Evolutionary conservation across 1,140 invertebrate genomes (phyloP), one percentile per base, ranked within the genome.

Genomic region (Drosophila tsacasi): DNA sequence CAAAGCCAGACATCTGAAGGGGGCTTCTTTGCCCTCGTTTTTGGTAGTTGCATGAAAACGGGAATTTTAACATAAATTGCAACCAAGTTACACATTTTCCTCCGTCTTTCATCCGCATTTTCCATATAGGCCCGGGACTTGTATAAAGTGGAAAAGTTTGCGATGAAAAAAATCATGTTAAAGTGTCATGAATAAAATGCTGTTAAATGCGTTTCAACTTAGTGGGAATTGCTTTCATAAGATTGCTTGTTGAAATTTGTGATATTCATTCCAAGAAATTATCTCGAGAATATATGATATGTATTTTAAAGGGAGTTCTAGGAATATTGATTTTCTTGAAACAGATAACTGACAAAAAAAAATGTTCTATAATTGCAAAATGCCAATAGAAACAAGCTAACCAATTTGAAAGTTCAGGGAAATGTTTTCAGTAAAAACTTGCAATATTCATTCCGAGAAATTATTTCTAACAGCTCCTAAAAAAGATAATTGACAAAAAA

Each of bases 121-220:
- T 57, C 32, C 54, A 47, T 46, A 64, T 83, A 87, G 83, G 83
- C 83, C 39, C 25, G 23, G 21, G 44, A 10, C 32, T n/a, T 52
- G 71, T 42, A 54, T 65, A 75, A 74, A 81, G 84, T 87, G 77
- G 59, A 84, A 89, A 87, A 87, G 68, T 84, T 89, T 83, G 27
- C 46, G 2, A 37, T 40, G 58, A 49, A 64, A 71, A 73, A 81
- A 77, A 72, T 67, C 46, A 57, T 66, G 37, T 46, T 44, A 69
- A 67, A 60, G 44, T 69, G 42, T 27, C 42, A 50, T 32, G 47
- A 40, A 50, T 63, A 40, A n/a, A 67, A 17, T 15, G 37, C 12
- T 40, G n/a, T 49, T 40, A 58, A 49, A 39, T 78, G 67, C 44
- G 37, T 46, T 69, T 63, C 21, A 67, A 30, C 42, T 40, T 44